Evolutionary conservation across 1,140 invertebrate genomes (phyloP).

Genomic region (Teleopsis dalmanni): DNA sequence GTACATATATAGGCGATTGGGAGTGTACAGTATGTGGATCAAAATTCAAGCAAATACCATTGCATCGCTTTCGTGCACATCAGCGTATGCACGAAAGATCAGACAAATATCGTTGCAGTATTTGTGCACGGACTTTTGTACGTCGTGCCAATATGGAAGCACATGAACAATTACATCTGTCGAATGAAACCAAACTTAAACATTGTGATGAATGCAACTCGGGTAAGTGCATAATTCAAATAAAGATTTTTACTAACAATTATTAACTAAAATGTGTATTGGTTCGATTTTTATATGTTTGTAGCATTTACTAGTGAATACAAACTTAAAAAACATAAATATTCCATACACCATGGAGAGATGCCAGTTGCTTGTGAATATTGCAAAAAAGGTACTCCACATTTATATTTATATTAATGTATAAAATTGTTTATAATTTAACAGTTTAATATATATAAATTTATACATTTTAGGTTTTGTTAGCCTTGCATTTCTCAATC

Average conservation of each 20-base stretch:
- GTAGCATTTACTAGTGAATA: constrained; percentile 8
- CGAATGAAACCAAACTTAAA: background rate
- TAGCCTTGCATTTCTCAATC: constrained; percentile 7
- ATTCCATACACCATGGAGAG: constrained; percentile 8
- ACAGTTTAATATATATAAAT: background rate
- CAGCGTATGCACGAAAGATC: constrained; percentile 6
- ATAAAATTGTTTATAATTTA: background rate
- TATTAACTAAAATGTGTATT: background rate
- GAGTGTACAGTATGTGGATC: constrained; percentile 8
- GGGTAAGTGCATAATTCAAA: constrained; percentile 3
- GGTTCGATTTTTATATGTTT: background rate
- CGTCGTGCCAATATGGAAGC: constrained; percentile 10
- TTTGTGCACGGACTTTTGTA: constrained; percentile 8
- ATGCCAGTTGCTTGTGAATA: constrained; percentile 7
- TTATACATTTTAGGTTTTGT: constrained; percentile 2
- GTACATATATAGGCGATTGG: constrained; percentile 11
- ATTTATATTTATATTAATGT: background rate
- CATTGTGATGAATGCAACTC: constrained; percentile 7
- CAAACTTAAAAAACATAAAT: constrained; percentile 10
- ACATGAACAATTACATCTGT: constrained; percentile 4
- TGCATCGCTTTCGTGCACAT: constrained; percentile 9
- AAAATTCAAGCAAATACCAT: constrained; percentile 1
- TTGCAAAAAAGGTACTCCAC: constrained; percentile 7
- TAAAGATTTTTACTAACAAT: background rate
- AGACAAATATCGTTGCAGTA: constrained; percentile 2